Conservation (phyloP, 1,140 invertebrate genomes). For the Heliconius congener region DNA sequence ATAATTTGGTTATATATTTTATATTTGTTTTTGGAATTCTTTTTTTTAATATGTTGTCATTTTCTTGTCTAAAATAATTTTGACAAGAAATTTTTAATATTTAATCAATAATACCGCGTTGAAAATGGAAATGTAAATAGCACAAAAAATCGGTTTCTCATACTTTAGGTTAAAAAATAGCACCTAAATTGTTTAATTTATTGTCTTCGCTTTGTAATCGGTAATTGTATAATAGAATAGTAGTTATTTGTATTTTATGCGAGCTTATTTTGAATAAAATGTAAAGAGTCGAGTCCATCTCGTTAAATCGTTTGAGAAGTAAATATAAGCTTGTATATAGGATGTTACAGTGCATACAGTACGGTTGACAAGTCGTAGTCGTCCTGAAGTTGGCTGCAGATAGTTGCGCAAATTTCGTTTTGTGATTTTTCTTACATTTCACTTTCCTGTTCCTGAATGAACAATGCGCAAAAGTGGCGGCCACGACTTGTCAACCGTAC, state of each 20-base stretch:
- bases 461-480: too few species aligned
- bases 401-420: too few species aligned
- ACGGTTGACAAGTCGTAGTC: too few species aligned
- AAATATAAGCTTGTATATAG: background rate
- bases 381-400: too few species aligned
- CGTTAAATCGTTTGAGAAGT: background rate
- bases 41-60: background rate
- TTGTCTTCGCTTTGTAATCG: background rate
- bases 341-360: background rate
- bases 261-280: constrained; percentile 8
- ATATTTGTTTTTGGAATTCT: background rate
- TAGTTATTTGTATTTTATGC: constrained; percentile 1
- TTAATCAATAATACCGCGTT: too few species aligned
- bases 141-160: background rate
- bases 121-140: background rate
- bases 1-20: background rate
- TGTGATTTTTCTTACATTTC: too few species aligned
- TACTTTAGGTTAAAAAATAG: background rate
- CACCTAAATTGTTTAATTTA: background rate
- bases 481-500: background rate
- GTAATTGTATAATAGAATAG: background rate
- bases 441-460: too few species aligned
- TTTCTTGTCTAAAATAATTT: background rate
- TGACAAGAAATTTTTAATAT: too few species aligned
- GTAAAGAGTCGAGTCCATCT: background rate